These are phyloP conservation scores for Notodonta ziczac DNA, from an alignment of 2,888 invertebrate species.

Conservation along the genomic window DNA sequence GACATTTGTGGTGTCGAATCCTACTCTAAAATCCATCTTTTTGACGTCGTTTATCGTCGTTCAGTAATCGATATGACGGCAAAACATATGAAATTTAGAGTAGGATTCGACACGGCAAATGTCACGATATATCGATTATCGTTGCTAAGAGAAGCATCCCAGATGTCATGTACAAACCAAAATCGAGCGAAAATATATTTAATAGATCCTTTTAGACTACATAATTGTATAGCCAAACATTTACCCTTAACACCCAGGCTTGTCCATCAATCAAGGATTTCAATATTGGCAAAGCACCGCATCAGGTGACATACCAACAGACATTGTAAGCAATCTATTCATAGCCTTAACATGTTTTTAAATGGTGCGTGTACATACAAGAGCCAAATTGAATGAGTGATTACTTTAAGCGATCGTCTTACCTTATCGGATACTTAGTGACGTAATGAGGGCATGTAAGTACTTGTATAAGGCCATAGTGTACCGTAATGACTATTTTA, in stretches of 20 bases:
- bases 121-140: no score
- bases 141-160: no score
- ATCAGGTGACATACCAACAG: not conserved
- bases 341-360: not conserved
- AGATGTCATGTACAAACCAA: no score
- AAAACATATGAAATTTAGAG: no score
- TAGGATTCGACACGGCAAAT: no score
- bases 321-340: not conserved
- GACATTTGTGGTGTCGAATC: no score
- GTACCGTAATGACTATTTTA: not conserved
- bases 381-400: conserved; percentile 15
- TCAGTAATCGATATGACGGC: no score
- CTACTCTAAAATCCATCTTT: no score
- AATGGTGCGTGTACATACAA: not conserved
- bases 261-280: conserved; percentile 3
- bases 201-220: not conserved
- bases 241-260: not conserved
- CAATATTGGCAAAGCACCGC: not conserved
- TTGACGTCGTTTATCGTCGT: no score
- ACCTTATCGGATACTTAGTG: not conserved
- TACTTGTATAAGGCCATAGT: not conserved
- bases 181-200: no score
- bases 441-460: conserved; percentile 1
- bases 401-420: conserved; percentile 13
- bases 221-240: not conserved